Conservation (phyloP, 2,888 invertebrate species). For the Microchrysa polita region DNA sequence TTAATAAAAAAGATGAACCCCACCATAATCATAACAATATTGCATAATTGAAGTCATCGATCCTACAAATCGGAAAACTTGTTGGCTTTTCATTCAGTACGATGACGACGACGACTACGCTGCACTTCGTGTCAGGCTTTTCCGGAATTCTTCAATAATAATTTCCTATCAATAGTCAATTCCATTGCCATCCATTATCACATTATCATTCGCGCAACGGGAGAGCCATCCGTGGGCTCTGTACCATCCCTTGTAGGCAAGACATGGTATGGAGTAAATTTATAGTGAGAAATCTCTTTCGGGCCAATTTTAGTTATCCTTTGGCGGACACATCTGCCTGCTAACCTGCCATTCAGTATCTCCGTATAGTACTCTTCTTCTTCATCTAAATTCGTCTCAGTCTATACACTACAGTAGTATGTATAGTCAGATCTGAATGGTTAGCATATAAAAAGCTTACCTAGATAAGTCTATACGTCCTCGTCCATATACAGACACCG, state of each 20-base stretch:
- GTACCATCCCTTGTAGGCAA: neutral
- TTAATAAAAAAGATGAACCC: slow-evolving; percentile 41
- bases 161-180: slow-evolving; percentile 17
- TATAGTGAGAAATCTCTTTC: slow-evolving; percentile 1
- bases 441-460: too few relatives aligned
- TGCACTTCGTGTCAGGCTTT: neutral
- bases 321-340: too few relatives aligned
- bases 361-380: too few relatives aligned
- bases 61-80: neutral
- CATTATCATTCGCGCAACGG: neutral
- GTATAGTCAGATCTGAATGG: too few relatives aligned
- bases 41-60: slow-evolving; percentile 39
- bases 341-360: too few relatives aligned
- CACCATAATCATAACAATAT: slow-evolving; percentile 25
- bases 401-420: too few relatives aligned
- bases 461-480: neutral
- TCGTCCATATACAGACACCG: slow-evolving; percentile 10
- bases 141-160: slow-evolving; percentile 38
- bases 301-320: too few relatives aligned
- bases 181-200: slow-evolving; percentile 18
- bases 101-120: too few relatives aligned
- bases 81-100: slow-evolving; percentile 8
- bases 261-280: neutral
- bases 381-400: too few relatives aligned
- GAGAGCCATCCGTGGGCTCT: neutral